Percentiles rank a stretch among this genome's conserved stretches.
phyloP scores from a whole-genome alignment of 2,113 vertebrate genomes.

The mouse (Mus musculus) region GRCm39 chr13:42535501-42536000 shows the following conservation, averaged over 20 bases:
- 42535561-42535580: slow-evolving; percentile 16
- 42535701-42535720: slow-evolving; percentile 14
- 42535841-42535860: background rate
- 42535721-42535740: background rate
- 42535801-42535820: background rate
- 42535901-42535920: background rate
- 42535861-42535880: background rate
- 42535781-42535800: slow-evolving; percentile 29
- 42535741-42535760: background rate
- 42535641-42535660: slow-evolving; percentile 68
- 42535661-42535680: slow-evolving; percentile 60
- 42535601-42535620: slow-evolving; percentile 66
- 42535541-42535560: slow-evolving; percentile 63
- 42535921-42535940: background rate
- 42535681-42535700: slow-evolving; percentile 52
- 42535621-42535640: slow-evolving; percentile 60
- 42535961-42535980: background rate
- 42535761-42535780: slow-evolving; percentile 3
- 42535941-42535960: background rate
- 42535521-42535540: slow-evolving; percentile 74
- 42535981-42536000: background rate
- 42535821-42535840: background rate
- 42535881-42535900: background rate
- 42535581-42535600: slow-evolving; percentile 59
- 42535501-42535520: slow-evolving; percentile 41